A percentile compares a stretch with the other conserved stretches of the same genome.
Conservation (phyloP, 2,113 vertebrate species). For the Oncorhynchus kisutch region DNA sequence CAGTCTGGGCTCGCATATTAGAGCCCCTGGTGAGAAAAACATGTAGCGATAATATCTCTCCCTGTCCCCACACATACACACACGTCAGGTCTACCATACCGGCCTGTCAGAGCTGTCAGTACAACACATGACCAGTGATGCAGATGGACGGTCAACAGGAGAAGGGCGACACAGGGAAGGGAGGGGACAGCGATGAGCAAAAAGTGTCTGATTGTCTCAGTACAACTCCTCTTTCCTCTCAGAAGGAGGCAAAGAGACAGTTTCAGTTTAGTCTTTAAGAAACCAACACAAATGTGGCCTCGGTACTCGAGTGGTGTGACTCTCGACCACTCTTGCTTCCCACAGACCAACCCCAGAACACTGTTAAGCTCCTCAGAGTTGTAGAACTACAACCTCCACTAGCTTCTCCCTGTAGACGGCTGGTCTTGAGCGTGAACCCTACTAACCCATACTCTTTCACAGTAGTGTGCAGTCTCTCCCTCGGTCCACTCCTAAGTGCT, state of each 20-base stretch:
- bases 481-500: not conserved
- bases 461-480: not conserved
- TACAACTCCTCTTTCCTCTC: conserved; percentile 29
- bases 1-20: conserved; percentile 23
- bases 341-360: not conserved
- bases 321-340: conserved; percentile 16
- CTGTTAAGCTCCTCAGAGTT: conserved; percentile 26
- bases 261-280: conserved; percentile 30
- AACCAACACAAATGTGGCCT: conserved; percentile 37
- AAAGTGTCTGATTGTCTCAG: conserved; percentile 26
- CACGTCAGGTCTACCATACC: conserved; percentile 32
- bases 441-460: not conserved
- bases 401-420: not conserved
- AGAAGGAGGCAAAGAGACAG: conserved; percentile 30
- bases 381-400: not conserved
- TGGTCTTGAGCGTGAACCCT: not conserved
- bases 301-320: conserved; percentile 37
- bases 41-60: conserved; percentile 18
- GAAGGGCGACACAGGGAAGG: not conserved
- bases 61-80: conserved; percentile 4
- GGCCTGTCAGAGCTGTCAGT: conserved; percentile 49
- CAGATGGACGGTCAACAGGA: conserved; percentile 62
- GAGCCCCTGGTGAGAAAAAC: conserved; percentile 31
- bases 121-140: conserved; percentile 63
- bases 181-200: not conserved